Evolutionary conservation across 1,140 invertebrate species (phyloP), one percentile per base, ranked within the genome.

Genomic region (Papilio machaon): DNA sequence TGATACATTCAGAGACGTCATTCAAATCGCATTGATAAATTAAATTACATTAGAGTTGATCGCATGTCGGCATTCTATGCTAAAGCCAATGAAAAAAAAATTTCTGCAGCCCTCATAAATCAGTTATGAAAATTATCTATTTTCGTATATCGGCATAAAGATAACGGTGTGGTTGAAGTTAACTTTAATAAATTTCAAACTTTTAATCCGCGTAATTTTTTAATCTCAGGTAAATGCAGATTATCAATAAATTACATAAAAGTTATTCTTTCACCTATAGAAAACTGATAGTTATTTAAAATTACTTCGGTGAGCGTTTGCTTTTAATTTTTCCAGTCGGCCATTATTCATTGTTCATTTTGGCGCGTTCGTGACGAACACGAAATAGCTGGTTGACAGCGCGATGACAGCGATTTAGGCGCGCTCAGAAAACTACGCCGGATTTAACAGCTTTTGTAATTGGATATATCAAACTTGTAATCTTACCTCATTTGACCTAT

Each of bases 291-390:
- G 64, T 5, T 4, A 15, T 67, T 67, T 52, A 52, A 52, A 76
- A 76, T 76, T 54, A 30, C 46, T 52, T 23, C 23, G 10, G 10
- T 46, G 13, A 46, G 58, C 60, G 19, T 79, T 79, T 64, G 76
- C 17, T 60, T 78, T 46, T 49, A 60, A 19, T 79, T 67, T 52
- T 60, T 46, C 77, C n/a, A 19, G 35, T 67, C 77, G 38, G 77
- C 35, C 58, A 64, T 79, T 79, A 60, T 79, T 79, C 77, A 67
- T 79, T 79, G 77, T 79, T 79, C 77, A 79, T 79, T 79, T 67
- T 79, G 58, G 77, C 77, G 77, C 77, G 76, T 78, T 78, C 76
- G 77, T 79, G 77, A 79, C 58, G 77, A 79, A 79, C 77, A 64
- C 58, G 77, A 79, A 79, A 47, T 79, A 23, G 60, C 60, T 19